Base-by-base conservation (phyloP, 2,113 vertebrate species). In the Sinocyclocheilus anophthalmus region DNA sequence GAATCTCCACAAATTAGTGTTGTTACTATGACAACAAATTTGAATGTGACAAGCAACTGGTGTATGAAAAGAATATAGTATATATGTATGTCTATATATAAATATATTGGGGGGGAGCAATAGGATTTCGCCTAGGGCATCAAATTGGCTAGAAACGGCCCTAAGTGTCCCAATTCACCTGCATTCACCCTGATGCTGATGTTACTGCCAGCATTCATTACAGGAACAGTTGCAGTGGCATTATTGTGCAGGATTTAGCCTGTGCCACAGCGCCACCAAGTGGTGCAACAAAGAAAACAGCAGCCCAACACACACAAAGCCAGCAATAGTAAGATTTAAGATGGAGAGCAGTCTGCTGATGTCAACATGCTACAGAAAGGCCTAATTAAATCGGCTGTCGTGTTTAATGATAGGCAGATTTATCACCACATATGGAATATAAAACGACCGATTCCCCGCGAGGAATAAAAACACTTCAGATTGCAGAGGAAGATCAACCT, bases 401-500 rank as follows among this genome's bases (percentile, higher is more conserved):
- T 10, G 9, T 50, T 82, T 70, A 69, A 82, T 53, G 80, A 82
- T 2, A 13, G 1, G 42, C 7, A 53, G 39, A 69, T 82, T 82
- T 69, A 85, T 39, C 88, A 63, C 48, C 79, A 18, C 3, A 16
- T 84, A 76, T 24, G 30, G 53, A 26, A 82, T 42, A 70, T 84
- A 81, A 84, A 84, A 78, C 3, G 6, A 48, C 37, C 50, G 73
- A 22, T 39, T 83, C 73, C 61, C 45, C 45, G 37, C 5, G 9
- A 61, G 14, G 13, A 76, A 84, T 69, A 78, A 89, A 76, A 84
- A 59, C 86, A 76, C 33, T 73, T 79, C 93, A 93, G 91, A 94
- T 94, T 95, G 95, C 94, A 95, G 96, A 97, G 96, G 96, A 98
- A 98, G 96, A 98, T 97, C 96, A 94, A 97, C 95, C 96, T 97